Evolutionary conservation across 1,140 invertebrate genomes (phyloP).

Genomic region (Bathynomus jamesi): DNA sequence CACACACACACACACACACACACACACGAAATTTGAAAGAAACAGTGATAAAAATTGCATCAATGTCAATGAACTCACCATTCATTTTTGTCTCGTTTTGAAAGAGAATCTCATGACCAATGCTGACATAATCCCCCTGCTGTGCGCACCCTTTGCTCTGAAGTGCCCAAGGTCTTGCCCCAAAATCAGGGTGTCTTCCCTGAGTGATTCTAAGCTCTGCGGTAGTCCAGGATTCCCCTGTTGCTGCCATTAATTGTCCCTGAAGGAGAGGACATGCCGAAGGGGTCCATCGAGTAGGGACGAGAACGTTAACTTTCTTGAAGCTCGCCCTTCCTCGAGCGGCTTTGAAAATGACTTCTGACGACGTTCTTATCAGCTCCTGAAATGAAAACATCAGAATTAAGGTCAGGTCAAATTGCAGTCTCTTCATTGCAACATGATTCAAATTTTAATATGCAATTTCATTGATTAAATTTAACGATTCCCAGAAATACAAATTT

Average conservation of each 20-base stretch:
- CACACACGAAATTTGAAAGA: too few relatives aligned
- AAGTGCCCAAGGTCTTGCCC: constrained; percentile 41
- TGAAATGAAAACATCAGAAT: too few relatives aligned
- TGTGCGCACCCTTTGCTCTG: constrained; percentile 42
- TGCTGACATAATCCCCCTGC: constrained; percentile 39
- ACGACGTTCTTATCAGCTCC: constrained; percentile 24
- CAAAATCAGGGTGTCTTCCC: constrained; percentile 32
- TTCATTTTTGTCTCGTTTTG: constrained; percentile 19
- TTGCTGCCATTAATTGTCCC: constrained; percentile 15
- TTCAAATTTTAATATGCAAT: too few relatives aligned
- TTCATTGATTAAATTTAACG: too few relatives aligned
- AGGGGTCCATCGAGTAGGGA: constrained; percentile 29
- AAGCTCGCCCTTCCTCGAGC: constrained; percentile 33
- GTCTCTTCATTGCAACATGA: too few relatives aligned
- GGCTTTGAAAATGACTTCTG: constrained; percentile 26
- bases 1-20: too few relatives aligned
- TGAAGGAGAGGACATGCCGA: constrained; percentile 10
- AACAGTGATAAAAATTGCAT: too few relatives aligned
- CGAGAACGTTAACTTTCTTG: constrained; percentile 26
- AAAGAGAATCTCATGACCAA: constrained; percentile 40
- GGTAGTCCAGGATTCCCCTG: constrained; percentile 19
- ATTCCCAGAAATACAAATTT: too few relatives aligned
- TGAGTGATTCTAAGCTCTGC: constrained; percentile 44
- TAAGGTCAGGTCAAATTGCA: too few relatives aligned
- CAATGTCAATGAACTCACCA: too few relatives aligned